Evolutionary conservation across 2,797 vertebrate genomes (phyloP).

Genomic region (Acestrorhynchus altus): DNA sequence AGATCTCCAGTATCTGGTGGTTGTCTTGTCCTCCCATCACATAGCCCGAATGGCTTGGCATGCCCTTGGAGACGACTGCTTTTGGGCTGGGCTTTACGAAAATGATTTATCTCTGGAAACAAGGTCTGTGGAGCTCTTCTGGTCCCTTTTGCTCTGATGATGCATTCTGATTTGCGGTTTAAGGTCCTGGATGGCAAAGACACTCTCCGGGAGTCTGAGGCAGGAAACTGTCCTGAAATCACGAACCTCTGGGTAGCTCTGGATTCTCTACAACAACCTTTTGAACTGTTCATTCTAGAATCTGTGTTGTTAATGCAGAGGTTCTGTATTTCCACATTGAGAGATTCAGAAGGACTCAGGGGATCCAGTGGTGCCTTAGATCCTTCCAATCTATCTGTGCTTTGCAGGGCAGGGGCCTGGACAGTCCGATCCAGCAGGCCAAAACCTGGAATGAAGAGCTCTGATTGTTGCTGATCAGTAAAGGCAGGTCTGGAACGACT

Average conservation of each 20-base stretch:
- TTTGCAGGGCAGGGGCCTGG: slow-evolving; percentile 42
- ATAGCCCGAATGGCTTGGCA: background rate
- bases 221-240: background rate
- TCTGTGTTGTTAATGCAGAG: slow-evolving; percentile 48
- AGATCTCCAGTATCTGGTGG: background rate
- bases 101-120: slow-evolving; percentile 22
- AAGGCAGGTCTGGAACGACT: slow-evolving; percentile 20
- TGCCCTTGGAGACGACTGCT: background rate
- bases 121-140: slow-evolving; percentile 11
- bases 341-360: slow-evolving; percentile 44
- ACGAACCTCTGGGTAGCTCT: background rate
- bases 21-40: no score
- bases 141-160: background rate
- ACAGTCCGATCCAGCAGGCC: slow-evolving; percentile 60
- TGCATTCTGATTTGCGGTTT: background rate
- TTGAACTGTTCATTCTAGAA: background rate
- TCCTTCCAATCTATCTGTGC: slow-evolving; percentile 27
- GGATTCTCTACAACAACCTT: background rate
- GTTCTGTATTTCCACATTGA: slow-evolving; percentile 49
- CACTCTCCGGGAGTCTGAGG: background rate
- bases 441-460: slow-evolving; percentile 74
- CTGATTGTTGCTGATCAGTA: slow-evolving; percentile 55
- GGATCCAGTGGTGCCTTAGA: slow-evolving; percentile 20
- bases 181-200: background rate
- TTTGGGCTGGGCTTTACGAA: background rate